Conservation (phyloP, 2,888 invertebrate species). For the Melolontha melolontha region DNA sequence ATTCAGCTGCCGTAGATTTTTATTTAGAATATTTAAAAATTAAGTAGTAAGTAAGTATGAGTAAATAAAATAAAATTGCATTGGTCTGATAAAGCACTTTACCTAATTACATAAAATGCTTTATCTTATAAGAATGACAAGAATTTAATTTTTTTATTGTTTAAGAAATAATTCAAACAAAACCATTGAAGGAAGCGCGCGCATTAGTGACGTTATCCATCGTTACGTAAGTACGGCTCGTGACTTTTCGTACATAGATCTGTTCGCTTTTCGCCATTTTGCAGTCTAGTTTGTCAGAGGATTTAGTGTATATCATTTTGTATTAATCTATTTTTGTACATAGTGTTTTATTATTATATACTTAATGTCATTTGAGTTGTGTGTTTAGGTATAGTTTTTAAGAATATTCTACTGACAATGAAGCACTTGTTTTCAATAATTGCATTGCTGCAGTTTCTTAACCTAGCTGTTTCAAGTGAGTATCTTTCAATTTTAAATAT, state of each 20-base stretch:
- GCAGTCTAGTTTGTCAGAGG: constrained; percentile 13
- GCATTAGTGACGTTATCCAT: constrained; percentile 29
- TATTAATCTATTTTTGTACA: constrained; percentile 33
- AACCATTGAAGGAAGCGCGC: constrained; percentile 17
- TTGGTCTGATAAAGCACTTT: no score
- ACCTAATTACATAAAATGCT: no score
- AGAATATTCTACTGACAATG: constrained; percentile 52
- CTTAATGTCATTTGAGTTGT: constrained; percentile 38
- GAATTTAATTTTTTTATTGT: no score
- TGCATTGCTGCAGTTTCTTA: constrained; percentile 50
- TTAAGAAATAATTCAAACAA: no score
- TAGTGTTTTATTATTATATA: constrained; percentile 32
- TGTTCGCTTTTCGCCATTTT: constrained; percentile 36
- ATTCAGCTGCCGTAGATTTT: no score
- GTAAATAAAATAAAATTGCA: no score
- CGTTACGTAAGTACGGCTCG: constrained; percentile 41
- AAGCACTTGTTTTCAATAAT: constrained; percentile 60
- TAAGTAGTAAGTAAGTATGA: no score
- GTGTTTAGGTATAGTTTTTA: constrained; percentile 21
- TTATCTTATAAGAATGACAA: no score
- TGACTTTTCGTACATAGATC: constrained; percentile 24
- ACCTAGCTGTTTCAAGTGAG: constrained; percentile 38
- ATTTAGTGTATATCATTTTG: constrained; percentile 12
- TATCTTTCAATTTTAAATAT: constrained; percentile 4
- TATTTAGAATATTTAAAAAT: no score